Conservation (phyloP, 2,113 vertebrate genomes). For the Rana temporaria region DNA sequence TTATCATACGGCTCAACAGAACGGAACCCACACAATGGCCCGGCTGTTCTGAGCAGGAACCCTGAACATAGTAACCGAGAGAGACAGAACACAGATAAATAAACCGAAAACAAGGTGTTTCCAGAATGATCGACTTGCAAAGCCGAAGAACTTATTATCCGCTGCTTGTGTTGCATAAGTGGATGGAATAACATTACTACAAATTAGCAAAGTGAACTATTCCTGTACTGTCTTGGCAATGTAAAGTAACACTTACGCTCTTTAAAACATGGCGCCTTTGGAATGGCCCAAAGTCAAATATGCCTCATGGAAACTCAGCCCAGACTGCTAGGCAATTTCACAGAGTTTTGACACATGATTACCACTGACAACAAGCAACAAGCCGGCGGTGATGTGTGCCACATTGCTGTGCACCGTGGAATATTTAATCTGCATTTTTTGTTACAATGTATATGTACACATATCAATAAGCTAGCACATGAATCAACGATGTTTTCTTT, state of each 20-base stretch:
- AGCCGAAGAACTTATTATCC: slow-evolving; percentile 26
- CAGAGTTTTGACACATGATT: slow-evolving; percentile 42
- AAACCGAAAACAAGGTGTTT: slow-evolving; percentile 28
- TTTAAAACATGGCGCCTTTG: slow-evolving; percentile 43
- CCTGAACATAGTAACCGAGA: slow-evolving; percentile 11
- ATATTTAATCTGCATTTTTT: slow-evolving; percentile 11
- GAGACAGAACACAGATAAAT: slow-evolving; percentile 47
- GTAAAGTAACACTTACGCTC: slow-evolving; percentile 40
- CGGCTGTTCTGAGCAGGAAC: slow-evolving; percentile 21
- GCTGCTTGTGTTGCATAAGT: slow-evolving; percentile 44
- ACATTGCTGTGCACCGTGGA: slow-evolving; percentile 17
- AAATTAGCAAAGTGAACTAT: slow-evolving; percentile 39
- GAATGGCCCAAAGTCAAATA: slow-evolving; percentile 31
- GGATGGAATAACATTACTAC: slow-evolving; percentile 51
- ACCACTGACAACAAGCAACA: slow-evolving; percentile 49
- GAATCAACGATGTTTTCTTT: not conserved
- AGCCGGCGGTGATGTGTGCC: slow-evolving; percentile 29
- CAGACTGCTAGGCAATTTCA: slow-evolving; percentile 39
- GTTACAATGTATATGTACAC: slow-evolving; percentile 35
- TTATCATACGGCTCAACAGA: slow-evolving; percentile 14
- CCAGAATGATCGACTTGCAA: slow-evolving; percentile 26
- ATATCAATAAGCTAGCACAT: slow-evolving; percentile 12
- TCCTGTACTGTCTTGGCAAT: slow-evolving; percentile 38
- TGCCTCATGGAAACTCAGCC: slow-evolving; percentile 43
- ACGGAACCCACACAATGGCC: slow-evolving; percentile 21